Base-by-base conservation (phyloP, 2,888 invertebrate genomes). In the Erebia palarica region DNA sequence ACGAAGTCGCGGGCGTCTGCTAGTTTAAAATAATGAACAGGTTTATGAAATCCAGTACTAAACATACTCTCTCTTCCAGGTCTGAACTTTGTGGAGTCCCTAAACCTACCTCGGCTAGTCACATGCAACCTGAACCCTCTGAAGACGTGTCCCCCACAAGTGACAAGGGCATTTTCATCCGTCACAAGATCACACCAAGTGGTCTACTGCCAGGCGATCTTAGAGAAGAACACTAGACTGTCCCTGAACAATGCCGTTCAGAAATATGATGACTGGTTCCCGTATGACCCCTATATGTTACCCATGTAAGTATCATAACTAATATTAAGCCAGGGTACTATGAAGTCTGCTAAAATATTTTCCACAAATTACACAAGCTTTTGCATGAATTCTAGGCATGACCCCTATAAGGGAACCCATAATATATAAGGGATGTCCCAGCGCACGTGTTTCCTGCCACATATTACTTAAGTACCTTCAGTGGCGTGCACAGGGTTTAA, bases 121-220 rank as follows among this genome's bases (percentile, higher is more conserved):
- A 97, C 97, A 0, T 96, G 97, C 79, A 94, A 95, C 49, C 93
- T 99, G 73, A 99, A 99, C 90, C 99, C 99, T 0, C 92, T 99
- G 21, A 94, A 96, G 68, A 95, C 96, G 1, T 98, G 98, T 83
- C 94, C 96, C 55, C 94, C 96, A 0, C 95, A 96, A 1, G 96
- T 98, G 16, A 96, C 96, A 0, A 95, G 96, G 74, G 96, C 96
- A 21, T 98, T 98, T 87, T 96, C 97, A 0, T 95, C 96, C 0
- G 95, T 97, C 1, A 96, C 97, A 0, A 94, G 97, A 65, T 94
- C 96, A 11, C 97, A 98, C 85, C 98, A 99, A 83, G 93, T 99
- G 68, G 98, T 97, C 0, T 99, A 98, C 89, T 99, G 99, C 87
- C 97, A 98, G 85, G 95, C 97, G 0, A 95, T 98, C 63, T 95